Conservation (phyloP, 2,888 invertebrate genomes). For the Agonum fuliginosum region DNA sequence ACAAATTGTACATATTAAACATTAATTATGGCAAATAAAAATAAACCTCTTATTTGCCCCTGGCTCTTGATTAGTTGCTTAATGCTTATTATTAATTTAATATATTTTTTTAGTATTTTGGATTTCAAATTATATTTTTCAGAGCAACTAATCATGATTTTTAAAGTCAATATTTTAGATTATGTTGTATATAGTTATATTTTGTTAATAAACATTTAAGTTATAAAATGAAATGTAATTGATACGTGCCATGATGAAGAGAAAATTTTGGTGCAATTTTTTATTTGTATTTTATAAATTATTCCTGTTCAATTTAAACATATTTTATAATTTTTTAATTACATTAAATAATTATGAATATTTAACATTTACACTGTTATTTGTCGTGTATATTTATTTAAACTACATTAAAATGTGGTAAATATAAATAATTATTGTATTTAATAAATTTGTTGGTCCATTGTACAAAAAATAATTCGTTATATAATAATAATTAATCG, state of each 20-base stretch:
- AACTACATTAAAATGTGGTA: not conserved
- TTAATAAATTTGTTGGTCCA: not conserved
- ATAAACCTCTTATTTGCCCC: slow-evolving; percentile 25
- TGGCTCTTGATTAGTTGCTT: slow-evolving; percentile 42
- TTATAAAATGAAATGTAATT: slow-evolving; percentile 31
- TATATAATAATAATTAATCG: too few relatives aligned
- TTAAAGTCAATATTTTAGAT: slow-evolving; percentile 1
- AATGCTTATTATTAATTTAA: slow-evolving; percentile 1
- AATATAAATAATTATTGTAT: not conserved
- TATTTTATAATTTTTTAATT: not conserved
- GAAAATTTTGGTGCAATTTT: not conserved
- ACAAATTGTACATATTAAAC: slow-evolving; percentile 46
- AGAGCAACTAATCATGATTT: slow-evolving; percentile 45
- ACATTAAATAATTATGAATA: not conserved
- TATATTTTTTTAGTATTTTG: not conserved
- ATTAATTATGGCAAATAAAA: slow-evolving; percentile 46
- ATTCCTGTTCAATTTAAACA: not conserved
- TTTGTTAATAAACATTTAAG: slow-evolving; percentile 54
- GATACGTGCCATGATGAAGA: slow-evolving; percentile 36
- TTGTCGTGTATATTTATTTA: not conserved
- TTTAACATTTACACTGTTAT: not conserved
- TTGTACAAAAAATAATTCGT: not conserved
- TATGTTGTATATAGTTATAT: slow-evolving; percentile 37
- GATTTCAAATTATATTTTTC: not conserved
- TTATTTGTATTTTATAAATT: not conserved